Evolutionary conservation across 2,888 invertebrate species (phyloP).

Genomic region (Orchestes rusci): DNA sequence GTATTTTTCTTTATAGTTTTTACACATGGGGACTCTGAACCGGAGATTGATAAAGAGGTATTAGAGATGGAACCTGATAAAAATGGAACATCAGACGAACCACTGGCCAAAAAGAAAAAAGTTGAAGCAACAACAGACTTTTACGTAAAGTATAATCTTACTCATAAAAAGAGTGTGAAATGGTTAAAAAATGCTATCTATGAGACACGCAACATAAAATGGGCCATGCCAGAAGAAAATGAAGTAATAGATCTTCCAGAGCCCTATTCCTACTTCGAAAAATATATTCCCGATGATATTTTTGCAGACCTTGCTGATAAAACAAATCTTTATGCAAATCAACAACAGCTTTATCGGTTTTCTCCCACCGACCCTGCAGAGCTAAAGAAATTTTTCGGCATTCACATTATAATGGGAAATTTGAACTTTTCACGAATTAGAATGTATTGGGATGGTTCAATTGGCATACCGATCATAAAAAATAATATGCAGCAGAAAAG

Average conservation of each 20-base stretch:
- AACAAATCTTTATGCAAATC: constrained; percentile 17
- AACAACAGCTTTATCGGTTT: constrained; percentile 12
- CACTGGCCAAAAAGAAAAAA: background rate
- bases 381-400: constrained; percentile 13
- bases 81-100: background rate
- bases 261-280: background rate
- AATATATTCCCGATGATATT: constrained; percentile 6
- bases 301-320: constrained; percentile 1
- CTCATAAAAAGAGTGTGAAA: background rate
- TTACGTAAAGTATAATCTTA: background rate
- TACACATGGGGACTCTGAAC: too few relatives aligned
- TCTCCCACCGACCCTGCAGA: constrained; percentile 11
- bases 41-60: background rate
- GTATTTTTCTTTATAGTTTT: background rate
- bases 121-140: background rate
- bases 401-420: constrained; percentile 16
- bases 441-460: constrained; percentile 15
- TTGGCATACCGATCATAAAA: background rate
- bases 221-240: background rate
- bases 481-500: background rate
- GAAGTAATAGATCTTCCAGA: background rate
- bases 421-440: constrained; percentile 12
- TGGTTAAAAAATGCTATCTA: background rate
- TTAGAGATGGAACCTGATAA: background rate
- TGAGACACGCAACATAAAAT: background rate